These are phyloP conservation scores for Sterrhoptilus dennistouni DNA, from an alignment of 2,113 vertebrate genomes.

Conservation along the genomic window DNA sequence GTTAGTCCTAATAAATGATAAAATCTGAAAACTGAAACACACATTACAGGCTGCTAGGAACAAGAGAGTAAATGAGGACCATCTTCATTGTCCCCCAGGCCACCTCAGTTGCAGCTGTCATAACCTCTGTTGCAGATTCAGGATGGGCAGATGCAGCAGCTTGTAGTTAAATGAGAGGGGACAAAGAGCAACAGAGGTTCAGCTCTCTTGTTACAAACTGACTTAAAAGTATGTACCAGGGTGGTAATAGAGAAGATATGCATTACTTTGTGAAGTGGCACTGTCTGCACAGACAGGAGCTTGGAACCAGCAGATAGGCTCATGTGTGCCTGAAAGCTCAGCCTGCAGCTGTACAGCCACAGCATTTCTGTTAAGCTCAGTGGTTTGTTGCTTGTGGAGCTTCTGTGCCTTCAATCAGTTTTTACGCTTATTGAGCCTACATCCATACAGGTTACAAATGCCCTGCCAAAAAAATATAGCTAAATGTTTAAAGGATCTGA, in stretches of 20 bases:
- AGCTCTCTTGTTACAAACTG: not conserved
- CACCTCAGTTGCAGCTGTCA: not conserved
- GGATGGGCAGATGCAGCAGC: not conserved
- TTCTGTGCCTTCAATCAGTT: not conserved
- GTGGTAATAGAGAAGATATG: not conserved
- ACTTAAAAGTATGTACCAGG: not conserved
- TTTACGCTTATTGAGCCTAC: not conserved
- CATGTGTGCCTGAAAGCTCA: not conserved
- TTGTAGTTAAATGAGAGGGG: not conserved
- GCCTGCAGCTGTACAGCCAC: not conserved
- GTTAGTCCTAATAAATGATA: not conserved
- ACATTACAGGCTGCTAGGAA: not conserved
- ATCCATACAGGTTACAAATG: not conserved
- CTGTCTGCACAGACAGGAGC: not conserved
- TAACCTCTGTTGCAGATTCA: not conserved
- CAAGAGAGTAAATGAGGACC: not conserved
- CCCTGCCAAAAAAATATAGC: not conserved
- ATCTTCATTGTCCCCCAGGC: not conserved
- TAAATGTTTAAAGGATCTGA: not conserved
- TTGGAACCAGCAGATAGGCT: not conserved
- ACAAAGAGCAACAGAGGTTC: not conserved
- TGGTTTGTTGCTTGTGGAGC: rapidly evolving
- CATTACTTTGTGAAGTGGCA: not conserved
- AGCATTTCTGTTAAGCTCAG: rapidly evolving
- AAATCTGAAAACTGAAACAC: not conserved